These are phyloP conservation scores for Strix aluco DNA, from an alignment of 2,113 vertebrate genomes.

Conservation along the genomic window DNA sequence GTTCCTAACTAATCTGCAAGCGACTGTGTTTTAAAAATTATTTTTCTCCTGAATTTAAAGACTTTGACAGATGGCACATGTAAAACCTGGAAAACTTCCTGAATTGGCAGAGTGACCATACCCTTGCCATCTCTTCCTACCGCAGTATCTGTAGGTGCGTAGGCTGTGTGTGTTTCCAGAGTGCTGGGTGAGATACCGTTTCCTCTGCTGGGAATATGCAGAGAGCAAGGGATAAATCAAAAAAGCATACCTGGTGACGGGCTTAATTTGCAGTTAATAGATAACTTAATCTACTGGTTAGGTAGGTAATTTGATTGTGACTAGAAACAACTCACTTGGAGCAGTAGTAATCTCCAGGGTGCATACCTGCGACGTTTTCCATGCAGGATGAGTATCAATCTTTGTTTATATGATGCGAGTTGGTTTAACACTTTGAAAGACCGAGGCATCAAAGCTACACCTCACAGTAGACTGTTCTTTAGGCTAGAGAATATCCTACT, in stretches of 20 bases:
- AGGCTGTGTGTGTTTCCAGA: constrained; percentile 27
- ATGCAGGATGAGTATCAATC: not conserved
- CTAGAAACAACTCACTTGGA: not conserved
- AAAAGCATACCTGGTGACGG: not conserved
- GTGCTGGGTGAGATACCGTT: not conserved
- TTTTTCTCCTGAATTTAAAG: constrained; percentile 52
- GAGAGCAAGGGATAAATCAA: not conserved
- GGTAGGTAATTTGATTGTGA: not conserved
- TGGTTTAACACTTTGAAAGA: not conserved
- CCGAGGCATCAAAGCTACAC: not conserved
- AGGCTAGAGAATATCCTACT: not conserved
- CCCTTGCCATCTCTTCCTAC: constrained; percentile 42
- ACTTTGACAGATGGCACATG: constrained; percentile 61
- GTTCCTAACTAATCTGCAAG: constrained; percentile 27
- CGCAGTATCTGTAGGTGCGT: constrained; percentile 33
- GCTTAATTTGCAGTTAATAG: not conserved
- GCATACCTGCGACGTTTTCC: not conserved
- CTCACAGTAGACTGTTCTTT: not conserved
- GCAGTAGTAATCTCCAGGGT: not conserved
- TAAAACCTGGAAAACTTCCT: constrained; percentile 66
- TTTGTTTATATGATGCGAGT: not conserved
- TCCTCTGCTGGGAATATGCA: not conserved
- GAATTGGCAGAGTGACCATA: constrained; percentile 62
- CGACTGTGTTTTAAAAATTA: not conserved
- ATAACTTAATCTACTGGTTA: not conserved